Evolutionary conservation across 1,140 invertebrate genomes (phyloP).

Genomic region (Cydia pomonella): DNA sequence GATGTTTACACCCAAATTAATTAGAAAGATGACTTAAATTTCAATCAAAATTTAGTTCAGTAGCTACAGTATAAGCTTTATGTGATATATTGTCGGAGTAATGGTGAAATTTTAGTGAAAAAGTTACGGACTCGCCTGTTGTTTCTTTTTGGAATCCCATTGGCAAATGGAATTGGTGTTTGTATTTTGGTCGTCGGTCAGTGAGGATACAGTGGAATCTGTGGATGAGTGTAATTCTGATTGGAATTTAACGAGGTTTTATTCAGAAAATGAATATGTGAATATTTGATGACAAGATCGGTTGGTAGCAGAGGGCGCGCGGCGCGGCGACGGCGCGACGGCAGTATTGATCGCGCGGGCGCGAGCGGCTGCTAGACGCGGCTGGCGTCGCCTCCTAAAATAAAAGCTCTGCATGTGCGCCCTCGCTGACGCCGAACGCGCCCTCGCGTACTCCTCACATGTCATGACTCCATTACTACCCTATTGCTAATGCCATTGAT

Average conservation of each 20-base stretch:
- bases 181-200: neutral
- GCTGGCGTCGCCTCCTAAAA: conserved; percentile 75
- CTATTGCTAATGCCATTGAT: conserved; percentile 20
- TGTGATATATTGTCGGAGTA: neutral
- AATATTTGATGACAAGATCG: conserved; percentile 78
- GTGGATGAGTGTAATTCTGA: neutral
- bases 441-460: conserved; percentile 41
- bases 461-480: conserved; percentile 37
- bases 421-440: conserved; percentile 56
- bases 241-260: conserved; percentile 48
- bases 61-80: neutral
- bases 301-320: conserved; percentile 55
- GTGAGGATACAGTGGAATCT: neutral
- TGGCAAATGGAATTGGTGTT: conserved; percentile 7
- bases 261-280: conserved; percentile 72
- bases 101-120: conserved; percentile 21
- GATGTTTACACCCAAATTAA: conserved; percentile 25
- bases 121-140: conserved; percentile 1
- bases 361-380: conserved; percentile 71
- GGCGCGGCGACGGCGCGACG: conserved; percentile 74
- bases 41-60: neutral
- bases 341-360: conserved; percentile 75
- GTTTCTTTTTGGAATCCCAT: neutral
- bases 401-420: conserved; percentile 74
- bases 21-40: conserved; percentile 28